Evolutionary conservation across 2,888 invertebrate species (phyloP).

Genomic region (Hyalella azteca): DNA sequence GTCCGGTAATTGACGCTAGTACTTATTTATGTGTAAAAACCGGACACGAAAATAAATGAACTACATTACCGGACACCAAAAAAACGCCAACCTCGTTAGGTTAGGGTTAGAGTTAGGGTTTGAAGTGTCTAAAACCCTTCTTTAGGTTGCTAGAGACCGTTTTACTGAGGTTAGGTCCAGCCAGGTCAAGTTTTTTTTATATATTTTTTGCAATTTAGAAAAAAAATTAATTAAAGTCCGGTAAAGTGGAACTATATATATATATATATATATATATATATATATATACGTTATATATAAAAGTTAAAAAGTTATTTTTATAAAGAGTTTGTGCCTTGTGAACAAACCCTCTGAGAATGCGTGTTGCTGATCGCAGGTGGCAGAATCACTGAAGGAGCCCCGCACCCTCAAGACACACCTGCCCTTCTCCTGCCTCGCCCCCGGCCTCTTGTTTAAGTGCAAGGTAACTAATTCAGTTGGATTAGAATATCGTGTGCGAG

Average conservation of each 20-base stretch:
- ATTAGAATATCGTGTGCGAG: too few relatives aligned
- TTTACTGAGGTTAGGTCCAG: too few relatives aligned
- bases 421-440: slow-evolving; percentile 7
- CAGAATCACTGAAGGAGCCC: background rate
- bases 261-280: background rate
- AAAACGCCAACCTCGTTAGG: too few relatives aligned
- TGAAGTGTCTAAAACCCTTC: too few relatives aligned
- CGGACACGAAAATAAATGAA: too few relatives aligned
- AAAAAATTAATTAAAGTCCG: background rate
- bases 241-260: background rate
- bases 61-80: too few relatives aligned
- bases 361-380: background rate
- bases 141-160: too few relatives aligned
- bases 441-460: background rate
- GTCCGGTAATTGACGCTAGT: too few relatives aligned
- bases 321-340: background rate
- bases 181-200: too few relatives aligned
- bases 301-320: background rate
- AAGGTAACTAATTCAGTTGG: background rate
- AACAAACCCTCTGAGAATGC: background rate
- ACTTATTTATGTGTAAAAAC: too few relatives aligned
- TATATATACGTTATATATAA: background rate
- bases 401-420: slow-evolving; percentile 20
- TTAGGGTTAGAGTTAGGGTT: too few relatives aligned
- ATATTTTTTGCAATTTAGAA: background rate